phyloP scores from a whole-genome alignment of 2,113 vertebrate genomes.

The Lycaon pictus region DNA sequence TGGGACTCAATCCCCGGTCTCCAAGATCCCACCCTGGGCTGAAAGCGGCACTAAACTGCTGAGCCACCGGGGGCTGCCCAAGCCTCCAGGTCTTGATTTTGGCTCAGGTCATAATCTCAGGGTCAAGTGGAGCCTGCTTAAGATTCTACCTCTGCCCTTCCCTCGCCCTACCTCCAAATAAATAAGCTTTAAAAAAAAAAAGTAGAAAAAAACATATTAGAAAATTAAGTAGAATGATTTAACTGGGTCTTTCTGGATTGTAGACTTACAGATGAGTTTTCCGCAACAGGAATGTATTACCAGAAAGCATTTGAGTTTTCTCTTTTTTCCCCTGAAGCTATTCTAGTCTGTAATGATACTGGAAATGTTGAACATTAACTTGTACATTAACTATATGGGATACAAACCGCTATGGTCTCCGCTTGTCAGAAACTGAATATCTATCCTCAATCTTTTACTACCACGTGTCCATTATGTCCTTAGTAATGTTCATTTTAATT shows the following conservation, averaged over 20 bases:
- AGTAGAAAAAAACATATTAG: neutral
- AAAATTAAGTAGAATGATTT: conserved; percentile 15
- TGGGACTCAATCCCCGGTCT: too few relatives aligned
- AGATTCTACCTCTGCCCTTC: neutral
- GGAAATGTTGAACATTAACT: neutral
- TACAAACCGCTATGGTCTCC: neutral
- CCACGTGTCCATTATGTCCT: neutral
- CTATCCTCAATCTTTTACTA: neutral
- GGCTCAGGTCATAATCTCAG: neutral
- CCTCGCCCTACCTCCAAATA: neutral
- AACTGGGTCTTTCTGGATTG: neutral
- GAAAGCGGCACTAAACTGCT: too few relatives aligned
- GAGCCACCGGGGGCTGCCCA: too few relatives aligned
- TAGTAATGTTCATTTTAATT: neutral
- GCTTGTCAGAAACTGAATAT: neutral
- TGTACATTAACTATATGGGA: neutral
- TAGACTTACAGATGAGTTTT: conserved; percentile 7
- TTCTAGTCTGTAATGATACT: neutral
- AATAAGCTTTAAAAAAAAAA: neutral
- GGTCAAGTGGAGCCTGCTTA: neutral
- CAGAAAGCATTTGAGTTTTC: neutral
- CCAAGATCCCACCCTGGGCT: too few relatives aligned
- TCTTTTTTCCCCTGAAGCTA: neutral
- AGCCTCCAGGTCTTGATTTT: neutral
- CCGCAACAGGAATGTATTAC: neutral